A percentile compares a stretch with the other conserved stretches of the same genome.
Conservation (phyloP, 2,888 invertebrate species). For the Nomada ferruginata region DNA sequence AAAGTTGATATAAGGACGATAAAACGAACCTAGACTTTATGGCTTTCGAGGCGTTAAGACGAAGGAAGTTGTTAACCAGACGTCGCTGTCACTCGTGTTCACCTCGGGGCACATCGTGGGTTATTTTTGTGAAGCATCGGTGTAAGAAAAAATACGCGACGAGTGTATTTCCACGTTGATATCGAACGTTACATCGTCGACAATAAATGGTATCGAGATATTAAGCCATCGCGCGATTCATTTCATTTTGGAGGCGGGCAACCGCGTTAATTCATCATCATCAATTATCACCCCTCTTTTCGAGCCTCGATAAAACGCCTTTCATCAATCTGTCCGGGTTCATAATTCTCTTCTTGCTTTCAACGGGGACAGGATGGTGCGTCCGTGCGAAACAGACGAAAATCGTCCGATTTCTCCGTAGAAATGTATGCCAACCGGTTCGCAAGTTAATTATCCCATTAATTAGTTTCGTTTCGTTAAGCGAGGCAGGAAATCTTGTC, state of each 20-base stretch:
- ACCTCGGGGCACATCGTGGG: background rate
- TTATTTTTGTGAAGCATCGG: conserved; percentile 47
- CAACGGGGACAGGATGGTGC: conserved; percentile 19
- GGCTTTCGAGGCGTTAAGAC: conserved; percentile 70
- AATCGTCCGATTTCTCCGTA: conserved; percentile 41
- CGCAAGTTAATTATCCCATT: conserved; percentile 80
- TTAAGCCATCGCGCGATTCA: background rate
- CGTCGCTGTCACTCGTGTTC: conserved; percentile 41
- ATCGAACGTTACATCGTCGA: background rate
- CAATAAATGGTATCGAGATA: conserved; percentile 1
- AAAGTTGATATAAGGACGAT: conserved; percentile 73
- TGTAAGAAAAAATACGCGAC: background rate
- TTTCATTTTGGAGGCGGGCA: background rate
- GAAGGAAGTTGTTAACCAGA: conserved; percentile 74
- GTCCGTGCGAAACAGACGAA: conserved; percentile 15
- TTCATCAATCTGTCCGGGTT: conserved; percentile 22
- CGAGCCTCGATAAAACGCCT: conserved; percentile 7
- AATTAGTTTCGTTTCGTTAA: conserved; percentile 83
- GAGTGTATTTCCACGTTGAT: conserved; percentile 17
- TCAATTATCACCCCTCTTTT: conserved; percentile 5
- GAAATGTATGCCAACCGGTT: conserved; percentile 64
- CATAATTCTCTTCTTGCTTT: conserved; percentile 1
- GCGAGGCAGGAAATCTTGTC: conserved; percentile 80
- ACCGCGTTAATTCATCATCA: conserved; percentile 12
- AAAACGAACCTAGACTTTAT: conserved; percentile 73